Conservation (phyloP, 2,113 vertebrate species). For the Thinocorus orbignyianus region DNA sequence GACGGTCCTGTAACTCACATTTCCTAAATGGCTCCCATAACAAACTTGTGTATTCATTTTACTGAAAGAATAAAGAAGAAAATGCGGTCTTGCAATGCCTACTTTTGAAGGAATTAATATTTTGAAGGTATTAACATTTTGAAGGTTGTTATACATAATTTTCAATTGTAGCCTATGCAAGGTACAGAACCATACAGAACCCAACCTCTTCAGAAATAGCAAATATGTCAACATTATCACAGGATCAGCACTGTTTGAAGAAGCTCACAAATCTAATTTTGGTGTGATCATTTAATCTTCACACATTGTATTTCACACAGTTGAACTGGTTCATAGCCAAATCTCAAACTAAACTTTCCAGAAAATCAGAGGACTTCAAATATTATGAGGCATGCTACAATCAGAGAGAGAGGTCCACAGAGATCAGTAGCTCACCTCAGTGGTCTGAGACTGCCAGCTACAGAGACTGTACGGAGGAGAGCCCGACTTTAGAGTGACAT, state of each 20-base stretch:
- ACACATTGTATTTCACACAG: neutral
- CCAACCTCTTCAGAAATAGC: neutral
- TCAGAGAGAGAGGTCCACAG: neutral
- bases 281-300: neutral
- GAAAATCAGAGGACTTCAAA: neutral
- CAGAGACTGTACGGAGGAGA: neutral
- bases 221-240: neutral
- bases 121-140: neutral
- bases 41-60: neutral
- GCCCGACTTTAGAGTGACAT: neutral
- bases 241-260: neutral
- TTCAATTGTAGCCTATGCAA: neutral
- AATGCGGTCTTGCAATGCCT: rapidly evolving
- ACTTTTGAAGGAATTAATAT: neutral
- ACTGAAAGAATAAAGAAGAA: neutral
- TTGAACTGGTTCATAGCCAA: neutral
- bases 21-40: neutral
- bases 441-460: neutral
- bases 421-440: neutral
- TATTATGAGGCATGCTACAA: neutral
- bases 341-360: neutral
- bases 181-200: neutral
- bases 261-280: neutral
- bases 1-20: neutral
- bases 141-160: neutral